Percentiles rank a stretch among this genome's conserved stretches.
phyloP scores from a whole-genome alignment of 2,888 invertebrate genomes.

The Nymphalis urticae region DNA sequence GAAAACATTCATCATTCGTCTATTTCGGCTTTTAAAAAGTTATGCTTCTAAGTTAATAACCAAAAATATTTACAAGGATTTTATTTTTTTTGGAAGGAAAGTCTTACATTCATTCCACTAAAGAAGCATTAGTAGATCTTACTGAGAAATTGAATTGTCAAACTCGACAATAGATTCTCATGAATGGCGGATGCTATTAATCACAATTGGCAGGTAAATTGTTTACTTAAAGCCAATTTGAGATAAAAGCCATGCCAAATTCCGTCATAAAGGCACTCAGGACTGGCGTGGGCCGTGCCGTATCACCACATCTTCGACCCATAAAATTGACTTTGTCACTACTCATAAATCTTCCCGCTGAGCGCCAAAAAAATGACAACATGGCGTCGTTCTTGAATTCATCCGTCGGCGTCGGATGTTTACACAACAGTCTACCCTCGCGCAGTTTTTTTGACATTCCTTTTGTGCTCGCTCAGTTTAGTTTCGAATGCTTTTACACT shows the following conservation, averaged over 20 bases:
- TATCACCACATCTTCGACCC: slow-evolving; percentile 61
- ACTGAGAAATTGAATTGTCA: slow-evolving; percentile 71
- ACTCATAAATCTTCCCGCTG: slow-evolving; percentile 70
- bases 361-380: slow-evolving; percentile 58
- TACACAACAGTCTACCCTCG: slow-evolving; percentile 65
- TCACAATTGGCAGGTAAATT: slow-evolving; percentile 78
- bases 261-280: slow-evolving; percentile 61
- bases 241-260: slow-evolving; percentile 72
- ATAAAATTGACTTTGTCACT: slow-evolving; percentile 80
- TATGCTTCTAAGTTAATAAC: not conserved
- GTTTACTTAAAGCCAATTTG: slow-evolving; percentile 74
- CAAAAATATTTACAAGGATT: slow-evolving; percentile 7
- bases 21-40: not conserved
- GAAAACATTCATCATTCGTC: not conserved
- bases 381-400: slow-evolving; percentile 56
- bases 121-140: slow-evolving; percentile 35
- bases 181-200: slow-evolving; percentile 64
- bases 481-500: slow-evolving; percentile 17
- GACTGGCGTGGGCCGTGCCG: slow-evolving; percentile 53
- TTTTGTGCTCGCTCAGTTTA: slow-evolving; percentile 23
- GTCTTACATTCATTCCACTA: slow-evolving; percentile 1
- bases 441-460: slow-evolving; percentile 28
- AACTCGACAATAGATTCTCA: slow-evolving; percentile 48
- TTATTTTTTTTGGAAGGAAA: not conserved
- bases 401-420: slow-evolving; percentile 66